A percentile compares a stretch with the other conserved stretches of the same genome.
These are phyloP conservation scores for Drosophila subsilvestris DNA, from an alignment of 2,888 invertebrate genomes.

Conservation along the genomic window DNA sequence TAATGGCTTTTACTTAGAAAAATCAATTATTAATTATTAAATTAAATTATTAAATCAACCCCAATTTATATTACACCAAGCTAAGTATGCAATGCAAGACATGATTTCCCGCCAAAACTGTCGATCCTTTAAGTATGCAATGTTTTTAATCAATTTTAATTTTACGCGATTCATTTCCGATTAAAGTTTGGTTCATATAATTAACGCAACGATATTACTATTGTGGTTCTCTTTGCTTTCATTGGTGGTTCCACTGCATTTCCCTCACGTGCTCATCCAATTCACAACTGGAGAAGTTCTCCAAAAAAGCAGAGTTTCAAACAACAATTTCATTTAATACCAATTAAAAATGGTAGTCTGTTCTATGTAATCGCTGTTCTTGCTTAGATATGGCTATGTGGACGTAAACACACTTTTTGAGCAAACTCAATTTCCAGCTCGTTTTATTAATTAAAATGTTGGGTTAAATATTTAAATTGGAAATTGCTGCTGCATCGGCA, in stretches of 20 bases:
- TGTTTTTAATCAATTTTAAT: background rate
- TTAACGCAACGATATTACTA: too few relatives aligned
- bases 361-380: conserved; percentile 8
- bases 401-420: conserved; percentile 1
- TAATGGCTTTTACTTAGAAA: too few relatives aligned
- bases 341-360: background rate
- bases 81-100: background rate
- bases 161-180: too few relatives aligned
- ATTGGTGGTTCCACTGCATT: too few relatives aligned
- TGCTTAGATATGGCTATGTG: conserved; percentile 9
- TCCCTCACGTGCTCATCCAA: background rate
- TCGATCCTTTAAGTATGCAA: background rate
- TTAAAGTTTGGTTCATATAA: too few relatives aligned
- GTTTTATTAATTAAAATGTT: conserved; percentile 38
- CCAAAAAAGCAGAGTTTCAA: background rate
- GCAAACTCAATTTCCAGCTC: conserved; percentile 28
- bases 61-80: too few relatives aligned
- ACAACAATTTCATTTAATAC: background rate
- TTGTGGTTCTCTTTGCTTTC: too few relatives aligned
- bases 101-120: background rate
- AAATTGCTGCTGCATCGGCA: conserved; percentile 25
- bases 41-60: too few relatives aligned
- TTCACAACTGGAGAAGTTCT: background rate
- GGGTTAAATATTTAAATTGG: conserved; percentile 29
- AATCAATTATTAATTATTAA: too few relatives aligned